phyloP scores from a whole-genome alignment of 2,888 invertebrate genomes.

The Mantis religiosa region DNA sequence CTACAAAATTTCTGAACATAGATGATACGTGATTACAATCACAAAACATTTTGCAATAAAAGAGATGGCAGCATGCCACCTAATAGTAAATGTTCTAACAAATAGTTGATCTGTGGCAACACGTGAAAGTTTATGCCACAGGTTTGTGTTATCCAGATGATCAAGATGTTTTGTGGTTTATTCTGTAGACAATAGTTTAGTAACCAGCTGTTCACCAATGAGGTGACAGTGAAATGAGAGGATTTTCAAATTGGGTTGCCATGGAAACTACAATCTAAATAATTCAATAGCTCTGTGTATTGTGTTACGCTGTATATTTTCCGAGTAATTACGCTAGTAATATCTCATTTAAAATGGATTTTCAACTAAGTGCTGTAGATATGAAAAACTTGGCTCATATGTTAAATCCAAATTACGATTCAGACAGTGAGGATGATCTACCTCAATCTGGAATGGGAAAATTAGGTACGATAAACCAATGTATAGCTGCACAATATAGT shows the following conservation, averaged over 20 bases:
- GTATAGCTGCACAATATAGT: too few relatives aligned
- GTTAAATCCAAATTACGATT: slow-evolving; percentile 28
- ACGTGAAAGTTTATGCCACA: too few relatives aligned
- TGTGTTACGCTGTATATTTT: too few relatives aligned
- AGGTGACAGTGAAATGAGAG: background rate
- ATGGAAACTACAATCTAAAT: background rate
- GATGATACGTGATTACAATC: background rate
- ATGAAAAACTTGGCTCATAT: background rate
- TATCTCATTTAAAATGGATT: background rate
- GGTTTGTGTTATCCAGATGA: too few relatives aligned
- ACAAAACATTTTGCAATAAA: background rate
- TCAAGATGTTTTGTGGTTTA: too few relatives aligned
- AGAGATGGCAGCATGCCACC: too few relatives aligned
- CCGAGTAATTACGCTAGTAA: background rate
- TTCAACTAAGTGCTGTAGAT: background rate
- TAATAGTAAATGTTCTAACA: too few relatives aligned
- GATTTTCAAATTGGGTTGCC: background rate
- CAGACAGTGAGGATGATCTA: slow-evolving; percentile 40
- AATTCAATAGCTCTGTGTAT: background rate
- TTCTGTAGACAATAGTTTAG: too few relatives aligned
- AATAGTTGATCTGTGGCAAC: too few relatives aligned
- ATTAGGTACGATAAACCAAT: slow-evolving; percentile 29
- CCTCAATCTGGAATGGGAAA: slow-evolving; percentile 30
- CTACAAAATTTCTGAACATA: background rate
- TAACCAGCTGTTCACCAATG: too few relatives aligned